Evolutionary conservation across 1,140 invertebrate genomes (phyloP).

Genomic region (Planococcus citri): DNA sequence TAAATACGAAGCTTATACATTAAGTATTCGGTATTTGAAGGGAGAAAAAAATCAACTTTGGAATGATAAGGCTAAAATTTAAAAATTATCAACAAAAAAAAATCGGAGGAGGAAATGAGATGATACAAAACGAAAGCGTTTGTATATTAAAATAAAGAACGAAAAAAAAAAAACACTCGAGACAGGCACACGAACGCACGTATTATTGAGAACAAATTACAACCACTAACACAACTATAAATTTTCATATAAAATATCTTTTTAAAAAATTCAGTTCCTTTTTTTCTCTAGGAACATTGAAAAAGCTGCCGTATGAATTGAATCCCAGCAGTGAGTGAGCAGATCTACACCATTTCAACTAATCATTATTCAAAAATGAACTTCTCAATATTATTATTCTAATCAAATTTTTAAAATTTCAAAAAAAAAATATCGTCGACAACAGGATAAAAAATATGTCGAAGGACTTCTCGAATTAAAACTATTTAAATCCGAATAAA

Average conservation of each 20-base stretch:
- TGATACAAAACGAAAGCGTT: not conserved
- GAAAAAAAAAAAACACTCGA: not conserved
- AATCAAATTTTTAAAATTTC: no score
- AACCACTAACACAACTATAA: not conserved
- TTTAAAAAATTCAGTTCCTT: not conserved
- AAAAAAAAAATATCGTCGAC: no score
- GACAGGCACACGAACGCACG: no score
- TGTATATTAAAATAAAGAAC: not conserved
- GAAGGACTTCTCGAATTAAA: no score
- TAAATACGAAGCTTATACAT: not conserved
- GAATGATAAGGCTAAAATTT: not conserved
- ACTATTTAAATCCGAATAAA: no score
- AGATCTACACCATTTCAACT: no score
- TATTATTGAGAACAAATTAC: no score
- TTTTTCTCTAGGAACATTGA: slow-evolving; percentile 3
- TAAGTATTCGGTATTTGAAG: not conserved
- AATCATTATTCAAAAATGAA: no score
- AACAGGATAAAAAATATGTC: no score
- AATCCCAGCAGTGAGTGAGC: no score
- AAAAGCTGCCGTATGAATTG: not conserved
- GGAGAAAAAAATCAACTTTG: not conserved
- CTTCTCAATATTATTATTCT: no score
- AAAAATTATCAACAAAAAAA: not conserved
- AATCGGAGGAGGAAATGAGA: not conserved
- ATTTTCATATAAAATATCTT: not conserved